Evolutionary conservation across 1,140 invertebrate species (phyloP).

Genomic region (Neodiprion virginianus): DNA sequence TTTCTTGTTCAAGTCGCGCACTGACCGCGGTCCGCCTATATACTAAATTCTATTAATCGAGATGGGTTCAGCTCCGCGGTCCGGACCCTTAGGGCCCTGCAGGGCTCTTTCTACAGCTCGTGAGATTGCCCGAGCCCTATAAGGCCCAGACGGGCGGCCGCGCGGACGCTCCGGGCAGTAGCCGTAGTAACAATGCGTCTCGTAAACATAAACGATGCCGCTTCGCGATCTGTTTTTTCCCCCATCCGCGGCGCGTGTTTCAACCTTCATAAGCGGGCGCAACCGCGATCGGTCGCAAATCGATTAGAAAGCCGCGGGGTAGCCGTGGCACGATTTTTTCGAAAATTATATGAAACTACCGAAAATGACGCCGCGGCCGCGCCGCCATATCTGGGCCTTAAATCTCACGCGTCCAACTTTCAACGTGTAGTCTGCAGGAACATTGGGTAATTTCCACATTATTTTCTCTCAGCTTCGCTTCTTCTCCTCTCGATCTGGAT

Average conservation of each 20-base stretch:
- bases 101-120: constrained; percentile 6
- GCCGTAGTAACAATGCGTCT: constrained; percentile 57
- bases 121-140: constrained; percentile 48
- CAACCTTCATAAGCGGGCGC: neutral
- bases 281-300: too few relatives aligned
- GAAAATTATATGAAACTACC: too few relatives aligned
- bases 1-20: constrained; percentile 9
- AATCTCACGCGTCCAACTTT: too few relatives aligned
- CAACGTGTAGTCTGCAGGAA: too few relatives aligned
- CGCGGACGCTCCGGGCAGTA: constrained; percentile 44
- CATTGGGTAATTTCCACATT: too few relatives aligned
- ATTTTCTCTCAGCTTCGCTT: too few relatives aligned
- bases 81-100: constrained; percentile 21
- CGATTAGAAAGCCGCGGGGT: too few relatives aligned
- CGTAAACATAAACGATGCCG: constrained; percentile 62
- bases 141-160: constrained; percentile 49
- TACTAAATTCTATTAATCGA: constrained; percentile 48
- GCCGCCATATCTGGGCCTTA: too few relatives aligned
- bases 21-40: constrained; percentile 21
- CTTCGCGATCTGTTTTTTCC: constrained; percentile 38
- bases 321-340: too few relatives aligned
- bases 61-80: constrained; percentile 28
- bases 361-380: too few relatives aligned
- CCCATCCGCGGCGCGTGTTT: neutral
- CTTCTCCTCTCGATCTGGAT: too few relatives aligned